These are phyloP conservation scores for Blastomussa wellsi DNA, from an alignment of 92 coral and sea anemone genomes.

Conservation along the genomic window DNA sequence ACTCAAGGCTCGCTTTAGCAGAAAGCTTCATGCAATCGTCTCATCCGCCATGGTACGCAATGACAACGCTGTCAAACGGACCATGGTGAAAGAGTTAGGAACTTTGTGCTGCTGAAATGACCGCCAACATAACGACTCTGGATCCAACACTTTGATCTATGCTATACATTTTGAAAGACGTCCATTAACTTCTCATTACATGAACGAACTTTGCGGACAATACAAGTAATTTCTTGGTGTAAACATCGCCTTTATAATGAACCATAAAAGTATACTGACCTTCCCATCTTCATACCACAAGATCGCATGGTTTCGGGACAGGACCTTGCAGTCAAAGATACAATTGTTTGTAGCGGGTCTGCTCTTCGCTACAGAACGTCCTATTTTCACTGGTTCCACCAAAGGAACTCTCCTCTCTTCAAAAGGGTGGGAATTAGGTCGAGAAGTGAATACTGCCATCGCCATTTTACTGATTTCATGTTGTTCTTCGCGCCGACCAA, in stretches of 20 bases:
- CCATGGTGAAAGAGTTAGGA: not conserved
- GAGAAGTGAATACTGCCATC: conserved; percentile 98
- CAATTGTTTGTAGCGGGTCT: conserved; percentile 91
- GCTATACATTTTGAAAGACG: not conserved
- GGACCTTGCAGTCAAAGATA: conserved; percentile 96
- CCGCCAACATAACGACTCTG: not conserved
- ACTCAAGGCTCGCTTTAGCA: not conserved
- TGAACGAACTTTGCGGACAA: not conserved
- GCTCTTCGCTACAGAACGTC: conserved; percentile 99
- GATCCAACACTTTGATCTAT: not conserved
- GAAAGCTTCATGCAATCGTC: not conserved
- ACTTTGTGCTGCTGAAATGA: not conserved
- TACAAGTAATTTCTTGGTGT: not conserved
- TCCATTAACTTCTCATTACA: not conserved
- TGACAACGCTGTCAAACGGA: not conserved
- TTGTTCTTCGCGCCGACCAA: conserved; percentile 69
- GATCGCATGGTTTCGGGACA: conserved; percentile 99
- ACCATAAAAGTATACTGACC: conserved; percentile 59
- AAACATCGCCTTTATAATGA: conserved; percentile 20
- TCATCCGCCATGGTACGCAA: not conserved
- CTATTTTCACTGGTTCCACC: conserved; percentile 86
- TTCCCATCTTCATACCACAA: conserved; percentile 96
- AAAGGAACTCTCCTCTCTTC: conserved; percentile 89
- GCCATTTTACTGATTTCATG: conserved; percentile 96
- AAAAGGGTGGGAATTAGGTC: conserved; percentile 96